Evolutionary conservation across 2,888 invertebrate genomes (phyloP).

Genomic region (Pelosia muscerda): DNA sequence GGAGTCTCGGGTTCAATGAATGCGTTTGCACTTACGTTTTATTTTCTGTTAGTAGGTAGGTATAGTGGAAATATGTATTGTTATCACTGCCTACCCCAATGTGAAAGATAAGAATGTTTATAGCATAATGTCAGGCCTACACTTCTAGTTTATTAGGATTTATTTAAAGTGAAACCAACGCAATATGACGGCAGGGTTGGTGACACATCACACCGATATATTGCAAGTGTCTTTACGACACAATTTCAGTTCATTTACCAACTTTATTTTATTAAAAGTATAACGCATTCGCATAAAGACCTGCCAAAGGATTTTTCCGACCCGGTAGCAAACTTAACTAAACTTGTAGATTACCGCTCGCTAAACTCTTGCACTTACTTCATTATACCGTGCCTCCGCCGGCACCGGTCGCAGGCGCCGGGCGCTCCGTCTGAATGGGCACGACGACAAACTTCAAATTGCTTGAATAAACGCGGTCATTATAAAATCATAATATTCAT

Average conservation of each 20-base stretch:
- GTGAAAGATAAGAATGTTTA: too few species aligned
- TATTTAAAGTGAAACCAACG: too few species aligned
- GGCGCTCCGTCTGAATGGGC: background rate
- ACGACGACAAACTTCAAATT: slow-evolving; percentile 5
- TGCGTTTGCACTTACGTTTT: background rate
- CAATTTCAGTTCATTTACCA: background rate
- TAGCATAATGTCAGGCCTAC: too few species aligned
- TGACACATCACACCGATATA: too few species aligned
- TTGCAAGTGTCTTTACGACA: background rate
- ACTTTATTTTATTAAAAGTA: background rate
- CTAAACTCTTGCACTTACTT: background rate
- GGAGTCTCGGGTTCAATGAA: background rate
- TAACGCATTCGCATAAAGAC: background rate
- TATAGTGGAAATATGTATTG: too few species aligned
- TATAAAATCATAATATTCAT: slow-evolving; percentile 11
- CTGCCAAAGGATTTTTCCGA: too few species aligned
- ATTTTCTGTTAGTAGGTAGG: too few species aligned
- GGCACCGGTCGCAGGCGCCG: background rate
- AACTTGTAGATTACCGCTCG: background rate
- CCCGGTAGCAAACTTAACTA: background rate
- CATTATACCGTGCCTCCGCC: background rate
- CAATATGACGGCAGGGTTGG: too few species aligned
- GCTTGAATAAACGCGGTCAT: background rate
- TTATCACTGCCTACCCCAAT: too few species aligned
- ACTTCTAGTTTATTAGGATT: too few species aligned